phyloP scores from a whole-genome alignment of 2,113 vertebrate genomes.

The Chlorocebus sabaeus region DNA sequence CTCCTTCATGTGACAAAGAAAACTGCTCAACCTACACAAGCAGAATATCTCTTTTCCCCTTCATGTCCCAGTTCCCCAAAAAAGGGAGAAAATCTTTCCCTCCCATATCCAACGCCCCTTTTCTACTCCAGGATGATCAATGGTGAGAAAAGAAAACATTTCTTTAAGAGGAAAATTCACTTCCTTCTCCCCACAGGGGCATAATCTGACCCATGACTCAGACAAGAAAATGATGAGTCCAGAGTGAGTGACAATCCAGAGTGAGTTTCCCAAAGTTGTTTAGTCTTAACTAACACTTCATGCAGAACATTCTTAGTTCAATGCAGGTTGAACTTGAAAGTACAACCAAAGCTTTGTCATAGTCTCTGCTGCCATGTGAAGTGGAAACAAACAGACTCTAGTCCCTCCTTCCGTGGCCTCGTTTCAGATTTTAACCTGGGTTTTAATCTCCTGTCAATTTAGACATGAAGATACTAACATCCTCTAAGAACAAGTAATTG shows the following conservation, averaged over 20 bases:
- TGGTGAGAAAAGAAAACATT: background rate
- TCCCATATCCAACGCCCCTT: background rate
- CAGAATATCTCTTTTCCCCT: background rate
- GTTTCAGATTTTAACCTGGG: background rate
- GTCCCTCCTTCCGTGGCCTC: background rate
- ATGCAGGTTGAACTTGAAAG: background rate
- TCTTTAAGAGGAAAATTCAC: background rate
- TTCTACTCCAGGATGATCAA: background rate
- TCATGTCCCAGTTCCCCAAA: background rate
- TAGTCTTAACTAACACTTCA: background rate
- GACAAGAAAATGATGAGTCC: background rate
- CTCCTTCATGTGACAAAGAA: background rate
- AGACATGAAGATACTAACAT: background rate
- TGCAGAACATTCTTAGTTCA: background rate
- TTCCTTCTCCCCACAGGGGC: background rate
- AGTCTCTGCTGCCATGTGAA: background rate
- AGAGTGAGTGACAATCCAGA: background rate
- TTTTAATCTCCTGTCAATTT: background rate
- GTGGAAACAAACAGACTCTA: background rate
- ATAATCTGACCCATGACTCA: background rate
- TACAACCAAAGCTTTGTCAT: background rate
- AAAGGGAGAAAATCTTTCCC: background rate
- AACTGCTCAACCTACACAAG: background rate
- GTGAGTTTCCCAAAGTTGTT: background rate
- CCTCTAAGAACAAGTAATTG: background rate